phyloP scores from a whole-genome alignment of 2,113 vertebrate genomes.

The Hymenochirus boettgeri region DNA sequence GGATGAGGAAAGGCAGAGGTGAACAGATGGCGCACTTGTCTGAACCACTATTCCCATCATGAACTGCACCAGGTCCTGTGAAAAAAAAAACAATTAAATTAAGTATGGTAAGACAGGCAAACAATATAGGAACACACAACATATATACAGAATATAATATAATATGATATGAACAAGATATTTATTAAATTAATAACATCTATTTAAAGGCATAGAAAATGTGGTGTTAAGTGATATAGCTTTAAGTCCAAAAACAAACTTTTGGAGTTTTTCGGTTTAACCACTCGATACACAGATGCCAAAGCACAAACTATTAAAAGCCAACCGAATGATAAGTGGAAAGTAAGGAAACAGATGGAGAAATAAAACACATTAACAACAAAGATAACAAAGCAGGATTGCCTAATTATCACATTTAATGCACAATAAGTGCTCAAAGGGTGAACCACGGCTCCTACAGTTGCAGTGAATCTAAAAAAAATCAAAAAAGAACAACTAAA shows the following conservation, averaged over 20 bases:
- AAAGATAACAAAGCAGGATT: not conserved
- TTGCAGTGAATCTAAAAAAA: too few species aligned
- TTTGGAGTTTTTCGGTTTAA: too few species aligned
- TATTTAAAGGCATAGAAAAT: too few species aligned
- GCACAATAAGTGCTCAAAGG: not conserved
- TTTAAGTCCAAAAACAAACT: too few species aligned
- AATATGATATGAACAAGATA: too few species aligned
- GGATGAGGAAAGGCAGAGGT: conserved; percentile 26
- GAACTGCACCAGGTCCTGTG: conserved; percentile 35
- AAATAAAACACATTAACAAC: not conserved
- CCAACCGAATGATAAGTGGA: not conserved
- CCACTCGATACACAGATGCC: too few species aligned
- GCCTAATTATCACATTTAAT: not conserved
- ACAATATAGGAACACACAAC: too few species aligned
- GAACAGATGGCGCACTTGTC: conserved; percentile 27
- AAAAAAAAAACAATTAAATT: conserved; percentile 32
- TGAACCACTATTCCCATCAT: conserved; percentile 36
- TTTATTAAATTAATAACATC: too few species aligned
- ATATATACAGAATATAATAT: too few species aligned
- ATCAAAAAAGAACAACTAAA: too few species aligned
- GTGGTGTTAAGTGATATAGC: too few species aligned
- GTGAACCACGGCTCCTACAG: not conserved
- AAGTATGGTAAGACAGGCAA: too few species aligned
- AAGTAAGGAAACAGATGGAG: not conserved
- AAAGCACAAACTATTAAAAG: not conserved